These are phyloP conservation scores for Thunnus albacares DNA, from an alignment of 2,797 vertebrate species.

Conservation along the genomic window DNA sequence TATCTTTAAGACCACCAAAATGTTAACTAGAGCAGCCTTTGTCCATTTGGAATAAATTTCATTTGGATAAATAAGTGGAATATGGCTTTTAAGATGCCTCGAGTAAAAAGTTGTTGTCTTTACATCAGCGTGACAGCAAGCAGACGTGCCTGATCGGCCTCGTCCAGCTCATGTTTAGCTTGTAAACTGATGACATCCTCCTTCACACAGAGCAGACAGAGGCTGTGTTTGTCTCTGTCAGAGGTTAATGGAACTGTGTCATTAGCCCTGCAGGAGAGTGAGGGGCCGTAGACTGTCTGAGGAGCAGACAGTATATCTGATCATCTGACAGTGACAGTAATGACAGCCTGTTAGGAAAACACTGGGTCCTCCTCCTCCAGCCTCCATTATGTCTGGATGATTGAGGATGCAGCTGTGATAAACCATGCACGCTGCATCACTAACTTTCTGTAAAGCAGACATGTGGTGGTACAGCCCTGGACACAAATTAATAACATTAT, in stretches of 20 bases:
- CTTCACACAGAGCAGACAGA: background rate
- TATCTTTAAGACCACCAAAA: background rate
- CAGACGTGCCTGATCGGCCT: background rate
- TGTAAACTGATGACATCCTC: conserved; percentile 51
- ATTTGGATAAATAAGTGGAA: background rate
- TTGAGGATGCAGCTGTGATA: conserved; percentile 24
- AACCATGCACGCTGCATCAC: background rate
- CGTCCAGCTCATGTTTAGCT: conserved; percentile 38
- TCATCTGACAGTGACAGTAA: conserved; percentile 17
- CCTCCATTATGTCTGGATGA: conserved; percentile 24
- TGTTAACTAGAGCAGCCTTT: background rate
- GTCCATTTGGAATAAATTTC: background rate
- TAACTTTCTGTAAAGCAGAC: background rate
- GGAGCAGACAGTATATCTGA: conserved; percentile 23
- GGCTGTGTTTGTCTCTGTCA: conserved; percentile 43
- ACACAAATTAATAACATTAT: too few species aligned
- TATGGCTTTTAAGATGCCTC: background rate
- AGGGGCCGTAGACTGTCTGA: conserved; percentile 19
- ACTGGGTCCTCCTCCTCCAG: background rate
- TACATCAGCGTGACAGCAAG: conserved; percentile 4
- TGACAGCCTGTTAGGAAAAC: conserved; percentile 27
- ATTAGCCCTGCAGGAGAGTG: conserved; percentile 51
- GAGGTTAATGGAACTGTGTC: conserved; percentile 58
- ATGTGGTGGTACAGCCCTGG: too few species aligned
- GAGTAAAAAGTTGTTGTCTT: background rate